phyloP scores from a whole-genome alignment of 2,113 vertebrate genomes.

The Nematolebias whitei region DNA sequence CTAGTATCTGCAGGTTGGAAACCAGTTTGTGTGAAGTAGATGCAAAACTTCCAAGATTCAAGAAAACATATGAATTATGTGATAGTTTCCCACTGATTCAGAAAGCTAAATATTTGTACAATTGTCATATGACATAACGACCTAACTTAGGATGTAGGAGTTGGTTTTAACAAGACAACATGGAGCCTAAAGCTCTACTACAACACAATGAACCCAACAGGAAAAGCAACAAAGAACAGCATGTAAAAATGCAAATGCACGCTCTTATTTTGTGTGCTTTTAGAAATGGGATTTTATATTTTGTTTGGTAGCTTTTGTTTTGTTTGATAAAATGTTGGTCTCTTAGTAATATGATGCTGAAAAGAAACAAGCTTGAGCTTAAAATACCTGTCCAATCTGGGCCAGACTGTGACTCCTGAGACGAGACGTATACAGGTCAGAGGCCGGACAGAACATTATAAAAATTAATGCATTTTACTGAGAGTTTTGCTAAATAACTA shows the following conservation, averaged over 20 bases:
- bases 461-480: slow-evolving; percentile 32
- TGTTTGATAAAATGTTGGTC: not conserved
- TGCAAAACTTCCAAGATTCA: not conserved
- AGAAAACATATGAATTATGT: not conserved
- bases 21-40: not conserved
- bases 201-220: not conserved
- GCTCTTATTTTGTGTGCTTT: not conserved
- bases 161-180: not conserved
- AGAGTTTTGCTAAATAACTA: slow-evolving; percentile 47
- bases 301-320: not conserved
- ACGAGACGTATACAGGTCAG: not conserved
- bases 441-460: not conserved
- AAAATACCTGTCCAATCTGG: not conserved
- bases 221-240: not conserved
- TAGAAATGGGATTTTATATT: not conserved
- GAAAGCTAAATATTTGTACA: no score
- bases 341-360: not conserved
- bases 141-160: not conserved
- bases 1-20: slow-evolving; percentile 18
- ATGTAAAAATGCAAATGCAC: not conserved
- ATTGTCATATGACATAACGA: no score
- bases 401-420: slow-evolving; percentile 2
- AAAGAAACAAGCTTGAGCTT: slow-evolving; percentile 6
- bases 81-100: not conserved
- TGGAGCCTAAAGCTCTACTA: not conserved